Evolutionary conservation across 1,140 invertebrate species (phyloP).

Genomic region (Metaphire vulgaris): DNA sequence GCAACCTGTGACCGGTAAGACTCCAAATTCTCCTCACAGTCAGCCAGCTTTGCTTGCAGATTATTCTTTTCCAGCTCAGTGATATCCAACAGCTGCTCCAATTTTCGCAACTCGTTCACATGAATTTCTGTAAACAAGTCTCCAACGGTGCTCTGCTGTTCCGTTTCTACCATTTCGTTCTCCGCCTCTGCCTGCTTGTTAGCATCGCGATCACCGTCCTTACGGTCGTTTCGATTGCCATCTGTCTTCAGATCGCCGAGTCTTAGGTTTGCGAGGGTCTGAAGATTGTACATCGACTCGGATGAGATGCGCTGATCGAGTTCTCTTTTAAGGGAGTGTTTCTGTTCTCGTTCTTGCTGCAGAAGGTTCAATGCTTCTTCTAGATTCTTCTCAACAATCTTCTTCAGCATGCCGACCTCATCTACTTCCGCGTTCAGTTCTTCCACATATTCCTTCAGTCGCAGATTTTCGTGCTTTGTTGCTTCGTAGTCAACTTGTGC

Average conservation of each 20-base stretch:
- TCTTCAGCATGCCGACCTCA: constrained; percentile 77
- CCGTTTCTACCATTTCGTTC: constrained; percentile 30
- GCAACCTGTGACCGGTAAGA: constrained; percentile 70
- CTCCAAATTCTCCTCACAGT: constrained; percentile 63
- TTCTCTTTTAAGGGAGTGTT: constrained; percentile 93
- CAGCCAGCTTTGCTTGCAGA: constrained; percentile 32
- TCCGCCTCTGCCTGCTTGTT: constrained; percentile 63
- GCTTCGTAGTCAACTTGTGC: constrained; percentile 92
- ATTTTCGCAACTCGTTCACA: constrained; percentile 83
- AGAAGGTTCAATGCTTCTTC: constrained; percentile 90
- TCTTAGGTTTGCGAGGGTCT: constrained; percentile 15
- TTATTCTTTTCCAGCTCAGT: constrained; percentile 47
- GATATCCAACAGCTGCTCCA: constrained; percentile 86
- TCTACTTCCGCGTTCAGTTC: constrained; percentile 48
- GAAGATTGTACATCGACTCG: constrained; percentile 74
- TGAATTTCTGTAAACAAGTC: constrained; percentile 97
- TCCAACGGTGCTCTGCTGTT: constrained; percentile 58
- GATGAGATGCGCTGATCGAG: constrained; percentile 77
- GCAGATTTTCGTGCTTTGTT: constrained; percentile 88
- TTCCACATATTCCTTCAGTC: constrained; percentile 55
- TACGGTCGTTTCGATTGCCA: constrained; percentile 48
- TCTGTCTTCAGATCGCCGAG: constrained; percentile 26
- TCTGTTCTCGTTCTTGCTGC: constrained; percentile 88
- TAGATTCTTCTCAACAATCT: constrained; percentile 79
- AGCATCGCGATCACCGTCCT: constrained; percentile 66